Conservation (phyloP, 2,888 invertebrate genomes). For the Eilema sororculum region DNA sequence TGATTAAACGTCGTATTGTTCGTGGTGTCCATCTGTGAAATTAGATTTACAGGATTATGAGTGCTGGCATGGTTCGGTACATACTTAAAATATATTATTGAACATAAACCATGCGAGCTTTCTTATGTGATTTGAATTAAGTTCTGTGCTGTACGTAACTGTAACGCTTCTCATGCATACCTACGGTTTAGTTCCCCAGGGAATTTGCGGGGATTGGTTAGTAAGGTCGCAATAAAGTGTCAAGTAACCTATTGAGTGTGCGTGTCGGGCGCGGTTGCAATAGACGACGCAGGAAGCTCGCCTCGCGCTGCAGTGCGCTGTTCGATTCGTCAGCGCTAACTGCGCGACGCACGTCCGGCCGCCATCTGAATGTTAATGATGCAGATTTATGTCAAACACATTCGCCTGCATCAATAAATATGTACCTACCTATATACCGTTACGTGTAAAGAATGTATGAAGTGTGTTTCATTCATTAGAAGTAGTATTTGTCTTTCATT, state of each 20-base stretch:
- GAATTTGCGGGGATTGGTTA: background rate
- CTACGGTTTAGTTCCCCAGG: constrained; percentile 3
- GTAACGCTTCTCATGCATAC: background rate
- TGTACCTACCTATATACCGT: background rate
- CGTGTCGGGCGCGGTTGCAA: constrained; percentile 66
- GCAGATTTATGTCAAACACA: constrained; percentile 23
- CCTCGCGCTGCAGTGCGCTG: constrained; percentile 68
- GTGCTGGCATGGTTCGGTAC: background rate
- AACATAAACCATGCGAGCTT: background rate
- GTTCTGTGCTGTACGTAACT: no score
- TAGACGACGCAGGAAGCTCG: constrained; percentile 67
- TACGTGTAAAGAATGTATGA: background rate
- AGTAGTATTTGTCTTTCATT: no score
- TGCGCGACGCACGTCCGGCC: constrained; percentile 76
- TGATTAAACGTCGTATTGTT: constrained; percentile 72
- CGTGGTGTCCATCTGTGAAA: constrained; percentile 75
- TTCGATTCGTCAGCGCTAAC: constrained; percentile 78
- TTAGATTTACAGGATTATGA: background rate
- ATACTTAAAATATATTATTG: background rate
- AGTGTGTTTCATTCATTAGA: background rate
- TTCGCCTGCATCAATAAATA: constrained; percentile 11
- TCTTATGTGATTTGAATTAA: background rate
- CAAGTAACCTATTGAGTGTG: constrained; percentile 67
- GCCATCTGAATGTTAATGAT: constrained; percentile 57
- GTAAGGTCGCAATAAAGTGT: constrained; percentile 10